Evolutionary conservation across 2,888 invertebrate genomes (phyloP).

Genomic region (Stenodera caucasica): DNA sequence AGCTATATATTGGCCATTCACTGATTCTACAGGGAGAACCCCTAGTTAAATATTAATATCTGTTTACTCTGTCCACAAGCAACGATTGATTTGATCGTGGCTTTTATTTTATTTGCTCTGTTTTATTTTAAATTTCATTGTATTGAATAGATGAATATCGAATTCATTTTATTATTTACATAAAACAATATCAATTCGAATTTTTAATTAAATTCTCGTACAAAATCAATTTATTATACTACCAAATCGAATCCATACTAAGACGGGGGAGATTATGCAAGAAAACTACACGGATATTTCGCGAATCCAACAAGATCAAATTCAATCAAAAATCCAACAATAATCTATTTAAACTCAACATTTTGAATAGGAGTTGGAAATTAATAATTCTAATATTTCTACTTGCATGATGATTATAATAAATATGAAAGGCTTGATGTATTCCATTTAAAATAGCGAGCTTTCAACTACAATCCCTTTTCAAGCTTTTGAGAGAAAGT

Average conservation of each 20-base stretch:
- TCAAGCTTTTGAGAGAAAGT: conserved; percentile 2
- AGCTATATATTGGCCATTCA: conserved; percentile 29
- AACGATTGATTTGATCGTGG: conserved; percentile 46
- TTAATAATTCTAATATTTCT: background rate
- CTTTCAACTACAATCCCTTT: conserved; percentile 1
- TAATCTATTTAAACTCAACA: too few species aligned
- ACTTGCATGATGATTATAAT: background rate
- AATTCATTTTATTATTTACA: conserved; percentile 31
- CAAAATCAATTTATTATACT: background rate
- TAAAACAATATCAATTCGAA: too few species aligned
- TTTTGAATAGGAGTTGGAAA: too few species aligned
- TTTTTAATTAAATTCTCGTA: background rate
- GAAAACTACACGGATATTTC: background rate
- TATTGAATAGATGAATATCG: conserved; percentile 33
- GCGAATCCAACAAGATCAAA: background rate
- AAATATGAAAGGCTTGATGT: background rate
- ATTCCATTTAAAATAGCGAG: background rate
- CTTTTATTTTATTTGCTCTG: conserved; percentile 42
- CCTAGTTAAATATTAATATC: conserved; percentile 38
- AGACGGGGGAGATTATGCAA: background rate
- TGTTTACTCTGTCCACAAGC: conserved; percentile 43
- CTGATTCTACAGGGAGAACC: conserved; percentile 24
- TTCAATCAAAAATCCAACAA: background rate
- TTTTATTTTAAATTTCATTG: conserved; percentile 45
- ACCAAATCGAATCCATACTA: background rate